These are phyloP conservation scores for Tenualosa thibaudeaui DNA, from an alignment of 2,797 vertebrate genomes.

Conservation along the genomic window DNA sequence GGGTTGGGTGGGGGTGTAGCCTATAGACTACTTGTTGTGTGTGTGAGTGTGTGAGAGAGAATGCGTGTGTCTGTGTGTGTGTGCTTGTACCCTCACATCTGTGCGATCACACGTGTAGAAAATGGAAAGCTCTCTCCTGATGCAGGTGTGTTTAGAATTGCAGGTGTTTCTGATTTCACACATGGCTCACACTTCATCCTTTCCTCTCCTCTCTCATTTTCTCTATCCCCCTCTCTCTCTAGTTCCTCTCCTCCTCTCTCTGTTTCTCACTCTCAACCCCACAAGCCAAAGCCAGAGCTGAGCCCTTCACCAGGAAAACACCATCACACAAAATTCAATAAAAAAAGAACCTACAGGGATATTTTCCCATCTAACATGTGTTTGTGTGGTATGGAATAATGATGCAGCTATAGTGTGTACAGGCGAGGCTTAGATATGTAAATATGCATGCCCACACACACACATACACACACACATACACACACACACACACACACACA, in stretches of 20 bases:
- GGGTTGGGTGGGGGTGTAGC: not conserved
- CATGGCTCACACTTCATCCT: slow-evolving; percentile 1
- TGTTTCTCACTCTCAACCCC: slow-evolving; percentile 30
- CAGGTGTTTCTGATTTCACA: slow-evolving; percentile 11
- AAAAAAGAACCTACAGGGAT: not conserved
- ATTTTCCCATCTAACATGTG: not conserved
- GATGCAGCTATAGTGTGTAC: not conserved
- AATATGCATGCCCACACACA: not conserved
- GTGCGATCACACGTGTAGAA: not conserved
- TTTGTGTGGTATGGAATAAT: not conserved
- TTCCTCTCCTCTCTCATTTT: not conserved
- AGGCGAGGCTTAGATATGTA: not conserved
- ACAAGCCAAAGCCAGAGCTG: slow-evolving; percentile 22
- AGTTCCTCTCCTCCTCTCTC: not conserved
- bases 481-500: slow-evolving; percentile 18
- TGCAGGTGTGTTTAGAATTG: not conserved
- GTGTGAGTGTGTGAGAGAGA: not conserved
- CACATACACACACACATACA: slow-evolving; percentile 19
- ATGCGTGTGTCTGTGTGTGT: not conserved
- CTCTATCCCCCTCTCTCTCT: not conserved
- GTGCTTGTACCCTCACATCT: not conserved
- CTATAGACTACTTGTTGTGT: not conserved
- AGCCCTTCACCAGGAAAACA: slow-evolving; percentile 6
- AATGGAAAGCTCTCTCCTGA: not conserved
- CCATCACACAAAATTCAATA: slow-evolving; percentile 20